Percentiles rank a stretch among this genome's conserved stretches.
Evolutionary conservation across 2,113 vertebrate species (phyloP).

Genomic region (Urocynchramus pylzowi): DNA sequence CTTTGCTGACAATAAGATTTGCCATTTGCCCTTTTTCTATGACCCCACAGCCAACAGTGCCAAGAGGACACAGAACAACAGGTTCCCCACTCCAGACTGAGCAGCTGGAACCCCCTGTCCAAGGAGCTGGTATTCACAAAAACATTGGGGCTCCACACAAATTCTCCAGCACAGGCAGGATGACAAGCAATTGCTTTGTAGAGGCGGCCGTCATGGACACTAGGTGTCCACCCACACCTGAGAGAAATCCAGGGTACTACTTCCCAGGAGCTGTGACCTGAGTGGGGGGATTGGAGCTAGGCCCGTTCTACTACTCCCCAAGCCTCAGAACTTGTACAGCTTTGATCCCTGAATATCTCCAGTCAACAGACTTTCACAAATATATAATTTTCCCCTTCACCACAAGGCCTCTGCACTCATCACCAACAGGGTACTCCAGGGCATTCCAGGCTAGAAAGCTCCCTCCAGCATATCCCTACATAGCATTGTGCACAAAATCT

Average conservation of each 20-base stretch:
- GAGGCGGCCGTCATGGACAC: rapidly evolving
- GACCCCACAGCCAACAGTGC: not conserved
- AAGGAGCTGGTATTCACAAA: not conserved
- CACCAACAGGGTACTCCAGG: not conserved
- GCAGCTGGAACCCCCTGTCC: not conserved
- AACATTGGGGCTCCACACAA: rapidly evolving
- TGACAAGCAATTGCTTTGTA: not conserved
- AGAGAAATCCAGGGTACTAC: not conserved
- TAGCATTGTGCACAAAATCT: not conserved
- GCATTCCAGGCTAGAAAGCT: not conserved
- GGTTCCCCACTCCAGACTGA: rapidly evolving
- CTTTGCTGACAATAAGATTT: not conserved
- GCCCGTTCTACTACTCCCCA: not conserved
- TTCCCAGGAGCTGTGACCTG: not conserved
- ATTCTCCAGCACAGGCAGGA: not conserved
- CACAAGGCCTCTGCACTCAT: not conserved
- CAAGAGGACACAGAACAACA: not conserved
- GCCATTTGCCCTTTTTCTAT: not conserved
- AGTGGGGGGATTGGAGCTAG: not conserved
- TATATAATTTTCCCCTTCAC: not conserved
- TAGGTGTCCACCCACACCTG: too few species aligned
- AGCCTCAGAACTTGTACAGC: not conserved
- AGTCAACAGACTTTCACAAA: not conserved
- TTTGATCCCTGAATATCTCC: not conserved
- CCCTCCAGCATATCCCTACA: rapidly evolving